Evolutionary conservation across 2,797 vertebrate species (phyloP).

Genomic region (Calcarius lapponicus): DNA sequence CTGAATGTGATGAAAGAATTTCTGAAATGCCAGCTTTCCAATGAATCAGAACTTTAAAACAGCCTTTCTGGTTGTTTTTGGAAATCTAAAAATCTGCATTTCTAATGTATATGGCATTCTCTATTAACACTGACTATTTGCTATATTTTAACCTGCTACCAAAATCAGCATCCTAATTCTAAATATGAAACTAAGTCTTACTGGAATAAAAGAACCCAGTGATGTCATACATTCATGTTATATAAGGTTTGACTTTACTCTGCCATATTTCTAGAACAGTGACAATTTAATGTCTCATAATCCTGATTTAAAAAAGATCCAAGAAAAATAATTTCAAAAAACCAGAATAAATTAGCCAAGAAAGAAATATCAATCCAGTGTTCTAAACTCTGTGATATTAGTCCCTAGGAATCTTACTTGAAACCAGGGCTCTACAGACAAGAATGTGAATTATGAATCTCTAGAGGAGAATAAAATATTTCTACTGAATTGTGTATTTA

Average conservation of each 20-base stretch:
- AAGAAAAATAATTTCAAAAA: background rate
- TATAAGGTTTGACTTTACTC: background rate
- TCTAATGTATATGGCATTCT: background rate
- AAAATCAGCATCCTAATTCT: background rate
- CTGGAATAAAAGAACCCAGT: background rate
- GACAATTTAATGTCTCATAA: background rate
- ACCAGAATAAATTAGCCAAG: background rate
- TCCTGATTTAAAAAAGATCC: background rate
- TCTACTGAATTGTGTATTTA: slow-evolving; percentile 1
- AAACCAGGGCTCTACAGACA: background rate
- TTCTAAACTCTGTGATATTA: background rate
- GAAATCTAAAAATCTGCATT: background rate
- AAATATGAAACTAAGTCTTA: background rate
- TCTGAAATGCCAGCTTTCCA: background rate
- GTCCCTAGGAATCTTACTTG: background rate
- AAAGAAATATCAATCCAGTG: background rate
- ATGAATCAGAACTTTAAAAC: background rate
- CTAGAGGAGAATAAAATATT: slow-evolving; percentile 32
- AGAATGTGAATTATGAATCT: slow-evolving; percentile 16
- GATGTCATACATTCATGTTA: background rate
- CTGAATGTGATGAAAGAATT: background rate
- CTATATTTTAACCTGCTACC: background rate
- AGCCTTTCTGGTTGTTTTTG: background rate
- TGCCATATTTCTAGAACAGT: background rate
- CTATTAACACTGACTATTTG: background rate